These are phyloP conservation scores for Tonatia bakeri DNA, from an alignment of 2,113 vertebrate genomes.

Conservation along the genomic window DNA sequence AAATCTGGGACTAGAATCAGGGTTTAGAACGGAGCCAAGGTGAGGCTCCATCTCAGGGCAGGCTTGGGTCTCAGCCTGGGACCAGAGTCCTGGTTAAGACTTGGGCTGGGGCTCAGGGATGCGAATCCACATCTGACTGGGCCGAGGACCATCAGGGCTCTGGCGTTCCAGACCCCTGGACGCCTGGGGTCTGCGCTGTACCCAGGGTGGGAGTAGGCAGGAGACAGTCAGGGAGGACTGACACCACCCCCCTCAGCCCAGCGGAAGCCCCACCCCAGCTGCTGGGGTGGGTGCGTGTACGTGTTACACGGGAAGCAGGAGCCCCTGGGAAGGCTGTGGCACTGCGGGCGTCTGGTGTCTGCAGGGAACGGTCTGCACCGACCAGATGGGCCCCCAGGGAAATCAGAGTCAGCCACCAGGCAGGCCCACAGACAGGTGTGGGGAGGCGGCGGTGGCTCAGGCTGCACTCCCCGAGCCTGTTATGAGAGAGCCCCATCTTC, in stretches of 20 bases:
- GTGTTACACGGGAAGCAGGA: rapidly evolving
- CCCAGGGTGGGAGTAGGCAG: background rate
- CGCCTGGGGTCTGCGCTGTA: background rate
- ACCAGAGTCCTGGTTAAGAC: background rate
- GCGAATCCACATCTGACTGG: background rate
- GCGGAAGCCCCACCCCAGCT: background rate
- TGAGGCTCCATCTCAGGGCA: background rate
- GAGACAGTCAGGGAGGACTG: background rate
- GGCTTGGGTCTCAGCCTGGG: background rate
- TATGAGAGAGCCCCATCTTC: background rate
- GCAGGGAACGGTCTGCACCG: background rate
- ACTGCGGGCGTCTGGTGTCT: background rate
- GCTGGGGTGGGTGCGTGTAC: rapidly evolving
- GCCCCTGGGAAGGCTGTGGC: background rate
- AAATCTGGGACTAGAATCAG: background rate
- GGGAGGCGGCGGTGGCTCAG: background rate
- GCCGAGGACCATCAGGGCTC: background rate
- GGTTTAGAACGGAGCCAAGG: background rate
- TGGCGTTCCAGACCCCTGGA: background rate
- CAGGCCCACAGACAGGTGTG: background rate
- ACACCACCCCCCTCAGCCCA: background rate
- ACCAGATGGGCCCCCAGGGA: background rate
- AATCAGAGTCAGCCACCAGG: background rate
- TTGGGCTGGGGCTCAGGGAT: background rate
- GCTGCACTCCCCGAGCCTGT: no score